Base-by-base conservation (phyloP, 92 coral and sea anemone genomes). In the Umimayanthus chanpuru region DNA sequence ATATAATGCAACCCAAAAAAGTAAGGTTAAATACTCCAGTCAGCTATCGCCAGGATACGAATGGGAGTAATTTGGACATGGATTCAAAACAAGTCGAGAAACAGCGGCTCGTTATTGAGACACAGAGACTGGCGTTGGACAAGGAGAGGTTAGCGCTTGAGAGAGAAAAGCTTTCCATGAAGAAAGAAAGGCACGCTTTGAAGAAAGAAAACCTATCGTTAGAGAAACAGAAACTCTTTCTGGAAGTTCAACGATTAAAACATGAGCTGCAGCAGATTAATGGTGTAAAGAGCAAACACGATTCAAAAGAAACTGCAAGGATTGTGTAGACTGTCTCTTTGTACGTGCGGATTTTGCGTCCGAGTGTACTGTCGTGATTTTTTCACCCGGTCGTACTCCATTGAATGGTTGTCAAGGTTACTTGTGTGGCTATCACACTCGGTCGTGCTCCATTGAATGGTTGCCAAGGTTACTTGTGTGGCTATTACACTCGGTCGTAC, bases 211-310 rank as follows among this genome's bases (percentile, higher is more conserved):
- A 83, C n/a, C 50, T 83, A 28, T 44, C 77, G 8, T 47, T 83
- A 67, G 87, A 83, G 23, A 83, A 83, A 44, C 77, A 83, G 29
- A 83, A 83, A 20, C 79, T 83, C 1, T 83, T 43, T 32, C 74
- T 83, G 64, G 87, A 83, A 71, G 55, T 83, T 41, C 87, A 71
- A 53, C 76, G 87, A 16, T 83, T 83, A 29, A 70, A 83, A 43
- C 18, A n/a, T 3, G 87, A 83, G 76, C 47, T 83, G 40, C 87
- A 68, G 74, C 64, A 83, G 43, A 71, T 83, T 4, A 71, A 71
- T 43, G 77, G 87, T 16, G 67, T 83, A 9, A 68, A 68, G 40
- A 44, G 38, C 28, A 21, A 20, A 29, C 36, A 81, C 8, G 73
- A 38, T 61, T 21, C n/a, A 30, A 81, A 75, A 61, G 68, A 61